phyloP scores from a whole-genome alignment of 1,140 invertebrate genomes.

The Teleogryllus occipitalis region DNA sequence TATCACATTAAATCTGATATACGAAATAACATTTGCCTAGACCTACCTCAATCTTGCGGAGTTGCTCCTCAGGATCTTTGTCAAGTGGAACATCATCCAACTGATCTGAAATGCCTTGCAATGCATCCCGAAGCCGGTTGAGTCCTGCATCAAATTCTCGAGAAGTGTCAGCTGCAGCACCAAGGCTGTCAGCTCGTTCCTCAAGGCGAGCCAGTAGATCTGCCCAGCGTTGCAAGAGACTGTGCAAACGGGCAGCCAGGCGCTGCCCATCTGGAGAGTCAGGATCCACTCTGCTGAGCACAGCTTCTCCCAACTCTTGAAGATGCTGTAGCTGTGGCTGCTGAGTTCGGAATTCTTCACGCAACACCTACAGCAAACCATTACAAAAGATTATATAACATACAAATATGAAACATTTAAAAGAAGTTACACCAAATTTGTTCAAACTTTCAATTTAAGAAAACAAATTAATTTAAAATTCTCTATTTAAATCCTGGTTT shows the following conservation, averaged over 20 bases:
- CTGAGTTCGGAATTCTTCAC: slow-evolving; percentile 86
- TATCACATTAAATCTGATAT: too few relatives aligned
- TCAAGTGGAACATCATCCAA: slow-evolving; percentile 73
- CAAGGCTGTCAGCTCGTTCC: slow-evolving; percentile 71
- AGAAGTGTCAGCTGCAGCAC: slow-evolving; percentile 79
- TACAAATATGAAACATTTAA: background rate
- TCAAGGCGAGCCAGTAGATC: slow-evolving; percentile 71
- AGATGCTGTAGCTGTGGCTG: slow-evolving; percentile 82
- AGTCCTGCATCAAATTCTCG: slow-evolving; percentile 83
- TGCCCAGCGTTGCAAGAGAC: slow-evolving; percentile 67
- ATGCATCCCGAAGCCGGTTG: slow-evolving; percentile 64
- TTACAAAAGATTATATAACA: background rate
- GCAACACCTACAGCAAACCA: slow-evolving; percentile 67
- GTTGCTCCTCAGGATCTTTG: slow-evolving; percentile 77
- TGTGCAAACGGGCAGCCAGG: slow-evolving; percentile 47
- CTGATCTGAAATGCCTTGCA: slow-evolving; percentile 78
- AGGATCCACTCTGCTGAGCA: slow-evolving; percentile 60
- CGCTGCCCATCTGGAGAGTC: slow-evolving; percentile 65
- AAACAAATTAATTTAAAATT: too few relatives aligned
- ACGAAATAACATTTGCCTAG: too few relatives aligned
- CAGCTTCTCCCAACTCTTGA: slow-evolving; percentile 66
- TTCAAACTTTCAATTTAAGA: too few relatives aligned
- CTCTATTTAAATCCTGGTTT: too few relatives aligned
- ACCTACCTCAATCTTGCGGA: slow-evolving; percentile 58
- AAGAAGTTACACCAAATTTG: background rate